These are phyloP conservation scores for Neopipo cinnamomea DNA, from an alignment of 2,113 vertebrate genomes.

Conservation along the genomic window DNA sequence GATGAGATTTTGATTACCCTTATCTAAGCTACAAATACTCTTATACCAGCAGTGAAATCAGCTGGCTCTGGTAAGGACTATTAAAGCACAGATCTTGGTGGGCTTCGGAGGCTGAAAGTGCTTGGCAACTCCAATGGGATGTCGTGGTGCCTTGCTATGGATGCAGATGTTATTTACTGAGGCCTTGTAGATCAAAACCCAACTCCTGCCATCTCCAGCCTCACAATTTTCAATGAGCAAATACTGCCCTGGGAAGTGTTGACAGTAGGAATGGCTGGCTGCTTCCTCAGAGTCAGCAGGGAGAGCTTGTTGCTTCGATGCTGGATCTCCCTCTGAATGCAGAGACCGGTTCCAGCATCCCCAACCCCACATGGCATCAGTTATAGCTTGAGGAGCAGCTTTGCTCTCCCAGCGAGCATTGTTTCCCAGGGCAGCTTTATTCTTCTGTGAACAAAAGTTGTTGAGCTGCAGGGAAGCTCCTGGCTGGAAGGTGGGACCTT, in stretches of 20 bases:
- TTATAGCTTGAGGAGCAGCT: neutral
- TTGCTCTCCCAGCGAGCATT: neutral
- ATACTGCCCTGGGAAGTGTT: neutral
- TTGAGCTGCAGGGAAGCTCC: neutral
- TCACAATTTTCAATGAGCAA: neutral
- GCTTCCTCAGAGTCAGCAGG: neutral
- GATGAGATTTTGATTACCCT: slow-evolving; percentile 61
- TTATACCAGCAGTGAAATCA: neutral
- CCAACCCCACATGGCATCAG: slow-evolving; percentile 2
- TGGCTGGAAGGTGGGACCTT: slow-evolving; percentile 15
- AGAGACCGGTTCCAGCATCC: neutral
- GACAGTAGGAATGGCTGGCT: slow-evolving; percentile 24
- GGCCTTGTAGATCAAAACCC: slow-evolving; percentile 37
- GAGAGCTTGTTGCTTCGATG: neutral
- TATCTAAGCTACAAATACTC: slow-evolving; percentile 49
- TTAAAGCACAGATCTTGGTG: neutral
- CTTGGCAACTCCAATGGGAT: neutral
- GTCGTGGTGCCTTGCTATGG: neutral
- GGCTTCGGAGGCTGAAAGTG: neutral
- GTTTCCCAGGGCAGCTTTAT: neutral
- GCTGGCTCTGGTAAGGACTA: neutral
- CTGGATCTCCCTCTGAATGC: neutral
- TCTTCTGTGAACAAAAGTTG: slow-evolving; percentile 15
- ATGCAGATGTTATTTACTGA: slow-evolving; percentile 31
- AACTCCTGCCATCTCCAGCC: neutral